Evolutionary conservation across 2,888 invertebrate genomes (phyloP).

Genomic region (Pegoplata infirma): DNA sequence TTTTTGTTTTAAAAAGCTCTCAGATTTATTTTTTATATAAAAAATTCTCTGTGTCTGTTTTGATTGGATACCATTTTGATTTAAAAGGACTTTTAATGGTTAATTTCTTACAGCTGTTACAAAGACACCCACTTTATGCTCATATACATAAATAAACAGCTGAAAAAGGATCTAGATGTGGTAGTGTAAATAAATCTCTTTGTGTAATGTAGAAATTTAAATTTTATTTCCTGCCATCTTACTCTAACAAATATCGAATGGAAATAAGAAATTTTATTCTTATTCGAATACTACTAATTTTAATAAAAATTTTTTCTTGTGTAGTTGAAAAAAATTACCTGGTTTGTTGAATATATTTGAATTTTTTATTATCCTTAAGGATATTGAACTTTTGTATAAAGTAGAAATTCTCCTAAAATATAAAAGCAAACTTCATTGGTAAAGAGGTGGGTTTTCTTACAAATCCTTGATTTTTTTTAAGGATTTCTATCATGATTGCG

Average conservation of each 20-base stretch:
- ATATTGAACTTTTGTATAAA: constrained; percentile 43
- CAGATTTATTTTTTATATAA: too few relatives aligned
- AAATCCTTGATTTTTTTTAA: not conserved
- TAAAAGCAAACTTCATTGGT: not conserved
- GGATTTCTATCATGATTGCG: constrained; percentile 23
- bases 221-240: not conserved
- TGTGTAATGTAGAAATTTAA: not conserved
- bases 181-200: not conserved
- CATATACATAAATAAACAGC: not conserved
- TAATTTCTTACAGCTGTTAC: too few relatives aligned
- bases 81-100: too few relatives aligned
- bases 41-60: too few relatives aligned
- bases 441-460: not conserved
- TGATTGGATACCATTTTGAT: too few relatives aligned
- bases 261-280: not conserved
- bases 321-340: too few relatives aligned
- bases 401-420: not conserved
- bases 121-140: too few relatives aligned
- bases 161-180: not conserved
- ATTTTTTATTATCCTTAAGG: not conserved
- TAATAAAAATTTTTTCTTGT: too few relatives aligned
- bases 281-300: too few relatives aligned
- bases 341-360: not conserved
- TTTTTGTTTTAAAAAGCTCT: too few relatives aligned
- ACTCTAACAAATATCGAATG: not conserved